These are phyloP conservation scores for Tachina lurida DNA, from an alignment of 2,888 invertebrate species.

Conservation along the genomic window DNA sequence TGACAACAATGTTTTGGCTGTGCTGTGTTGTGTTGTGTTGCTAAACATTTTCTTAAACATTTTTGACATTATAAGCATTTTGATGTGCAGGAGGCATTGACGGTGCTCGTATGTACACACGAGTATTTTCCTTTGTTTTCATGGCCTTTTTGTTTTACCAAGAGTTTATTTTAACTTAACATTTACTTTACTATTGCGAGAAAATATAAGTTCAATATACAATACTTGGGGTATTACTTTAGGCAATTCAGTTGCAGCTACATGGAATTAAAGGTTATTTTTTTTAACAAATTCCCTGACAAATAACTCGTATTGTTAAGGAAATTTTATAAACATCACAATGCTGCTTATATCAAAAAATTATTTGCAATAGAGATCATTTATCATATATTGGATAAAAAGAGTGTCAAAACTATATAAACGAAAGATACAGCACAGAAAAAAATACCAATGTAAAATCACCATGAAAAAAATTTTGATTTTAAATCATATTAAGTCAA, in stretches of 20 bases:
- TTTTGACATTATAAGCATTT: conserved; percentile 54
- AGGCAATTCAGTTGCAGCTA: neutral
- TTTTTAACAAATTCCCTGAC: neutral
- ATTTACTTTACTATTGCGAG: conserved; percentile 5
- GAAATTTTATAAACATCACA: too few relatives aligned
- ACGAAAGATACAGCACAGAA: too few relatives aligned
- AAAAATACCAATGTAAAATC: too few relatives aligned
- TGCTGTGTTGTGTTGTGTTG: conserved; percentile 28
- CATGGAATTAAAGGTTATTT: neutral
- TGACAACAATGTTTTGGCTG: conserved; percentile 56
- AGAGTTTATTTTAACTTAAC: neutral
- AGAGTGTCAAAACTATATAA: too few relatives aligned
- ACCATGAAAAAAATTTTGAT: too few relatives aligned
- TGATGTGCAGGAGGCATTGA: neutral
- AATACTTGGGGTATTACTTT: neutral
- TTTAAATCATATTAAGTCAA: too few relatives aligned
- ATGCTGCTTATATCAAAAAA: too few relatives aligned
- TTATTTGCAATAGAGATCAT: too few relatives aligned
- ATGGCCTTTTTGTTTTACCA: conserved; percentile 14
- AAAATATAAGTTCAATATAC: conserved; percentile 9
- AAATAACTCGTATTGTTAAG: too few relatives aligned
- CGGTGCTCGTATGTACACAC: neutral
- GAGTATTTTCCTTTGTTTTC: conserved; percentile 16
- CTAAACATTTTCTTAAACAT: conserved; percentile 56
- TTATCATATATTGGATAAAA: too few relatives aligned